Conservation (phyloP, 2,797 vertebrate species). For the Sphenopsis melanotis region DNA sequence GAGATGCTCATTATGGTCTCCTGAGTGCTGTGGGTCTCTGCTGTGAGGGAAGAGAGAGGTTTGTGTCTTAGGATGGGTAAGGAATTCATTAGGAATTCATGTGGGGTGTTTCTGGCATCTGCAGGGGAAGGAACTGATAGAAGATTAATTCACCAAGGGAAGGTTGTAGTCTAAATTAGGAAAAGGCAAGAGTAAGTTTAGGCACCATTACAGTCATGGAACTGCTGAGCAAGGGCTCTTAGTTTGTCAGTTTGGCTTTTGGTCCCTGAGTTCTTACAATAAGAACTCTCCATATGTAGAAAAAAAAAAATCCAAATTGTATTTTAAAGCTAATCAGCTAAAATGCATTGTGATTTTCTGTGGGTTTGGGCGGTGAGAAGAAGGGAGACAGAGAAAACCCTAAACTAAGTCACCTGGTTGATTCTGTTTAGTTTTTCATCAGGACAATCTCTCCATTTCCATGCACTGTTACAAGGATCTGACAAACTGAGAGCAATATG, state of each 20-base stretch:
- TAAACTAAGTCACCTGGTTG: neutral
- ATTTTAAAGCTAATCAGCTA: neutral
- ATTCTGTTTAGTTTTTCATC: neutral
- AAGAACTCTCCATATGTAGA: neutral
- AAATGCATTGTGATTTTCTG: neutral
- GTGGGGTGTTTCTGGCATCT: neutral
- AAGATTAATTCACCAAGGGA: neutral
- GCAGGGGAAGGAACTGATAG: neutral
- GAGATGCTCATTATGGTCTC: neutral
- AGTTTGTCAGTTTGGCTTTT: neutral
- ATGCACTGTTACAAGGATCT: neutral
- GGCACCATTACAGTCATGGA: neutral
- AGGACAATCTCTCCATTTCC: neutral
- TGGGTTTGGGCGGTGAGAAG: fast-evolving
- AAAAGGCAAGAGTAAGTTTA: neutral
- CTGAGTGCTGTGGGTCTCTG: neutral
- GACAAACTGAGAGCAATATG: neutral
- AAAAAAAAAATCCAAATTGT: neutral
- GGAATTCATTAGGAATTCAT: neutral
- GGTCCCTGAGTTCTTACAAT: neutral
- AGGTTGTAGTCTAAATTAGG: neutral
- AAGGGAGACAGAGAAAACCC: neutral
- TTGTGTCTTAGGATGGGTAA: neutral
- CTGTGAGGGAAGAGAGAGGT: neutral
- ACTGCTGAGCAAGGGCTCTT: neutral